Conservation (phyloP, 2,888 invertebrate genomes). For the Phengaris alcon region DNA sequence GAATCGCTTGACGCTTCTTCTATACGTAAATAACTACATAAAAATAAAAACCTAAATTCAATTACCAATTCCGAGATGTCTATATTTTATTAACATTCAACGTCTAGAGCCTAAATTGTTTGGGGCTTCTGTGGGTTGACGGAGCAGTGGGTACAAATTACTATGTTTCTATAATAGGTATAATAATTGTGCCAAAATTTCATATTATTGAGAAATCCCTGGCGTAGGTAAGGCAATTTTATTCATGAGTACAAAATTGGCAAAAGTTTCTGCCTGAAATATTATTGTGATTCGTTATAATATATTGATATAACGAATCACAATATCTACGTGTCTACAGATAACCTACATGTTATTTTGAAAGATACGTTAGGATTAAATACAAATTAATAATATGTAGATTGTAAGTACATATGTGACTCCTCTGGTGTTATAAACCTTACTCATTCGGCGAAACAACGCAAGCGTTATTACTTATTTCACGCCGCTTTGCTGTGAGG, state of each 20-base stretch:
- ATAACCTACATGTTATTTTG: too few relatives aligned
- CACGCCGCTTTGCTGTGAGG: too few relatives aligned
- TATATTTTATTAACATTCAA: conserved; percentile 10
- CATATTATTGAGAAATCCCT: not conserved
- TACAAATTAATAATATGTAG: too few relatives aligned
- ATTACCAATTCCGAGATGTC: not conserved
- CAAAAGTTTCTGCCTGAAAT: not conserved
- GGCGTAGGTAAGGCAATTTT: not conserved
- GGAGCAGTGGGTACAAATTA: conserved; percentile 1
- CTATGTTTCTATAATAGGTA: not conserved
- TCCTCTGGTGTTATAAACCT: too few relatives aligned
- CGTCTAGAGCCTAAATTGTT: conserved; percentile 11
- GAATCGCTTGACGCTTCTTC: too few relatives aligned
- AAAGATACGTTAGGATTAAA: too few relatives aligned
- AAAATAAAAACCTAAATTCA: not conserved
- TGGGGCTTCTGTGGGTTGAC: conserved; percentile 25
- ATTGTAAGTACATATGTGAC: too few relatives aligned
- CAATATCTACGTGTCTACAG: too few relatives aligned
- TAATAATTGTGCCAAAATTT: conserved; percentile 11
- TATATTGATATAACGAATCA: too few relatives aligned
- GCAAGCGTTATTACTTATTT: too few relatives aligned
- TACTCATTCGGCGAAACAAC: too few relatives aligned
- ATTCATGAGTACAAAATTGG: not conserved
- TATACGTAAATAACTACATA: too few relatives aligned
- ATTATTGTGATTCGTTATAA: not conserved